Conservation (phyloP, 2,888 invertebrate species). For the Neuroscelio doddi region DNA sequence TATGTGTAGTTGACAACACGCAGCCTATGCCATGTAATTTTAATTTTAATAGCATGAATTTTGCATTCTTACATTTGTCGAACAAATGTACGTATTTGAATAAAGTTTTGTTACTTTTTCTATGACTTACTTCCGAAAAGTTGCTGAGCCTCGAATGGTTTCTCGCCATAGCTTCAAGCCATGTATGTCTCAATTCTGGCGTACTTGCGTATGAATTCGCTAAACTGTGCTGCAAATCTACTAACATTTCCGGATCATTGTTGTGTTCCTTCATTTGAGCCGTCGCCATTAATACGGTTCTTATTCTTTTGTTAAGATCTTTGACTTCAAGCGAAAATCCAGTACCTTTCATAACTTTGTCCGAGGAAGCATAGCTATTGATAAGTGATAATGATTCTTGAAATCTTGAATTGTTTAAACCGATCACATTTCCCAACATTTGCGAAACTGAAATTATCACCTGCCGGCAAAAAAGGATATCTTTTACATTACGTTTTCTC, state of each 20-base stretch:
- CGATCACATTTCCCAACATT: slow-evolving; percentile 91
- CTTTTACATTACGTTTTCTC: too few species aligned
- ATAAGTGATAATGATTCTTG: slow-evolving; percentile 94
- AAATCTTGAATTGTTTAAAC: slow-evolving; percentile 93
- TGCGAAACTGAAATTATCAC: slow-evolving; percentile 97
- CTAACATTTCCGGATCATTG: slow-evolving; percentile 92
- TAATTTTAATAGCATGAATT: too few species aligned
- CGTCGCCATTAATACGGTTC: slow-evolving; percentile 95
- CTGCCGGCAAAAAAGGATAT: slow-evolving; percentile 74
- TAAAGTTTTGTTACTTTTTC: not conserved
- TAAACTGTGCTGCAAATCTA: slow-evolving; percentile 92
- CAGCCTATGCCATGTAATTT: slow-evolving; percentile 77
- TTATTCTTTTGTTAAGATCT: slow-evolving; percentile 92
- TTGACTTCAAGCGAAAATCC: slow-evolving; percentile 92
- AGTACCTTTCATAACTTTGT: slow-evolving; percentile 95
- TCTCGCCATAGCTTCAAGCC: slow-evolving; percentile 95
- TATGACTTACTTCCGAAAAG: slow-evolving; percentile 84
- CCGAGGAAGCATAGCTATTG: slow-evolving; percentile 93
- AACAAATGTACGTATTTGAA: not conserved
- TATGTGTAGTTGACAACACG: slow-evolving; percentile 95
- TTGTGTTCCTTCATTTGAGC: slow-evolving; percentile 92
- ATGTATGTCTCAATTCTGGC: slow-evolving; percentile 93
- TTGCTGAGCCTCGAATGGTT: slow-evolving; percentile 88
- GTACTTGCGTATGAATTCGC: slow-evolving; percentile 96
- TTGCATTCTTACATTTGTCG: too few species aligned